Percentiles rank a stretch among this genome's conserved stretches.
These are phyloP conservation scores for Macrotis lagotis DNA, from an alignment of 2,113 vertebrate genomes.

Conservation along the genomic window DNA sequence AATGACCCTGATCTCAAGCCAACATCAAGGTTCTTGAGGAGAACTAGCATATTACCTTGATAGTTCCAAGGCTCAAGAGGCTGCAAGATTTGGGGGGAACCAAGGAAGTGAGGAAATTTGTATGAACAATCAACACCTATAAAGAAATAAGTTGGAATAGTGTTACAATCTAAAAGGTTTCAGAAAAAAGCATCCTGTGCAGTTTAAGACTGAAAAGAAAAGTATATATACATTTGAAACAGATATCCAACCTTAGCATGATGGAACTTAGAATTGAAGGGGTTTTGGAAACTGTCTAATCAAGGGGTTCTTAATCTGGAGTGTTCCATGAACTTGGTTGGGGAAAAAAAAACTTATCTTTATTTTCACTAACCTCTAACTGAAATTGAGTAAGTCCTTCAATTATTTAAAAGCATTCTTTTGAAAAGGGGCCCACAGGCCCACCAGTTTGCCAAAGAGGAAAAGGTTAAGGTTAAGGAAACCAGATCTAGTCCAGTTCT, in stretches of 20 bases:
- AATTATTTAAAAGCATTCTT: not conserved
- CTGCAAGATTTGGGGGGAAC: conserved; percentile 92
- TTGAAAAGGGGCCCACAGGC: not conserved
- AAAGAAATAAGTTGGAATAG: not conserved
- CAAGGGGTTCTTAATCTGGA: not conserved
- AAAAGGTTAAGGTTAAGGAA: not conserved
- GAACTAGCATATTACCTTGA: conserved; percentile 87
- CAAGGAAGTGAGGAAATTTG: conserved; percentile 89
- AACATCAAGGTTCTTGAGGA: not conserved
- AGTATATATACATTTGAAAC: not conserved
- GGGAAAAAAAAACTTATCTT: not conserved
- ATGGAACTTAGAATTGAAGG: not conserved
- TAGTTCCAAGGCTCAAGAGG: conserved; percentile 85
- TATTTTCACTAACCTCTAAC: not conserved
- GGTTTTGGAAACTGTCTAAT: not conserved
- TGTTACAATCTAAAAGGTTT: not conserved
- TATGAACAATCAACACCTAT: conserved; percentile 93
- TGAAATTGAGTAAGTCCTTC: not conserved
- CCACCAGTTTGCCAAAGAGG: not conserved
- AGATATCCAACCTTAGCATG: not conserved
- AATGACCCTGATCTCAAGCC: not conserved
- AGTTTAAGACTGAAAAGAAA: not conserved
- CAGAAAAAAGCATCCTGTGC: not conserved
- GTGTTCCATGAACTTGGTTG: not conserved
- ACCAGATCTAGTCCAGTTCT: not conserved